phyloP scores from a whole-genome alignment of 2,888 invertebrate genomes.

The Dione juno region DNA sequence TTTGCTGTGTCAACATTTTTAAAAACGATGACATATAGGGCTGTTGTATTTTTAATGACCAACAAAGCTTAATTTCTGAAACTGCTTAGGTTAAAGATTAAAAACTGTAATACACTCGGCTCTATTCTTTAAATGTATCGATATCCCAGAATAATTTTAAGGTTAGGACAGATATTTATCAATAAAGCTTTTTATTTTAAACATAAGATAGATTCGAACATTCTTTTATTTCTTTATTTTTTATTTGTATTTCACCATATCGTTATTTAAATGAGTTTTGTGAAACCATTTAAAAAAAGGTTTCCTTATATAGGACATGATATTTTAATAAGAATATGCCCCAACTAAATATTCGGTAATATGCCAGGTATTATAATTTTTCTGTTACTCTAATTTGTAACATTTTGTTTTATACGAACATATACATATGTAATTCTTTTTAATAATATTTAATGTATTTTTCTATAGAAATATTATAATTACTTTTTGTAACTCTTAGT shows the following conservation, averaged over 20 bases:
- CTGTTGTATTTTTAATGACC: too few relatives aligned
- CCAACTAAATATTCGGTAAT: neutral
- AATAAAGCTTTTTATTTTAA: too few relatives aligned
- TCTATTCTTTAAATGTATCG: too few relatives aligned
- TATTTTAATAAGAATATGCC: constrained; percentile 15
- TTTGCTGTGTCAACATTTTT: neutral
- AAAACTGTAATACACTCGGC: too few relatives aligned
- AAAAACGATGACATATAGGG: neutral
- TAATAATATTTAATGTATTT: neutral
- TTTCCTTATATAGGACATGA: constrained; percentile 12
- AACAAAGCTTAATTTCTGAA: too few relatives aligned
- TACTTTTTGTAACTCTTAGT: neutral
- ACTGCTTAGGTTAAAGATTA: too few relatives aligned
- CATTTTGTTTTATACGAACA: neutral
- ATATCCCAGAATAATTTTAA: too few relatives aligned
- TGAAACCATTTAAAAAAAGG: neutral
- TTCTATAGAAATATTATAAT: too few relatives aligned
- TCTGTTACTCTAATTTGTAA: neutral
- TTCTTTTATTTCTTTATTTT: neutral
- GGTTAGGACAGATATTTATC: too few relatives aligned
- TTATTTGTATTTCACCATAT: neutral
- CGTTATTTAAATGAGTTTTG: neutral
- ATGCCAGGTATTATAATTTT: constrained; percentile 2
- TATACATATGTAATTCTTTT: neutral
- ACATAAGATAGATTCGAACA: neutral